Base-by-base conservation (phyloP, 2,113 vertebrate genomes). In the Nyctibius bracteatus region DNA sequence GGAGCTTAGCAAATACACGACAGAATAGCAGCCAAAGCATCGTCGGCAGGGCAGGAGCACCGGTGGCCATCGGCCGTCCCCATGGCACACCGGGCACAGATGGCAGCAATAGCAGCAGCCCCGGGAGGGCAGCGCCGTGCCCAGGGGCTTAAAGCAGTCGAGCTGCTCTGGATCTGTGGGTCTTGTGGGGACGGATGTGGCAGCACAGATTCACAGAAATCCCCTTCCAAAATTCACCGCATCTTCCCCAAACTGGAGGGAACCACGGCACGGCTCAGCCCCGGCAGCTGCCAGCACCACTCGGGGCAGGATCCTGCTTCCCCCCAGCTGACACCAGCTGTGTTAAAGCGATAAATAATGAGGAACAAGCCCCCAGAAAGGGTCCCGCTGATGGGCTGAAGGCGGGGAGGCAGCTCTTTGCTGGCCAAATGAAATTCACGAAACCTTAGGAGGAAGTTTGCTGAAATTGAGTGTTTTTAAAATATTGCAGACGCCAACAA, bases 281-380 rank as follows among this genome's bases (percentile, higher is more conserved):
- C 57, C 16, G 0, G 49, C 28, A 4, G 51, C 57, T 31, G 61
- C 58, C 15, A 3, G 74, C 86, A 37, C 66, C 0, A 5, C 66
- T 49, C 22, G 4, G 62, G 77, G 81, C 46, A 81, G 77, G 85
- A 62, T 47, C 21, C 44, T 4, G 33, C 74, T 43, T 49, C 55
- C 20, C 71, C 1, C 21, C 0, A 7, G 35, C 8, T 4, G 4
- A 55, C 18, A 21, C 1, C n/a, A 7, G 39, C 33, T 2, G 0
- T 37, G 68, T 52, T 8, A 66, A 44, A 89, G n/a, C 31, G 62
- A 52, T 5, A 73, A 66, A 73, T 10, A 33, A 35, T 55, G 43
- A 47, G 35, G 24, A 41, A 58, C 71, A 65, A 61, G 12, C 4
- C 30, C 13, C 61, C n/a, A 12, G 10, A 15, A 71, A 30, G 49